phyloP scores from a whole-genome alignment of 2,888 invertebrate genomes.

The Loripinus fragilis region DNA sequence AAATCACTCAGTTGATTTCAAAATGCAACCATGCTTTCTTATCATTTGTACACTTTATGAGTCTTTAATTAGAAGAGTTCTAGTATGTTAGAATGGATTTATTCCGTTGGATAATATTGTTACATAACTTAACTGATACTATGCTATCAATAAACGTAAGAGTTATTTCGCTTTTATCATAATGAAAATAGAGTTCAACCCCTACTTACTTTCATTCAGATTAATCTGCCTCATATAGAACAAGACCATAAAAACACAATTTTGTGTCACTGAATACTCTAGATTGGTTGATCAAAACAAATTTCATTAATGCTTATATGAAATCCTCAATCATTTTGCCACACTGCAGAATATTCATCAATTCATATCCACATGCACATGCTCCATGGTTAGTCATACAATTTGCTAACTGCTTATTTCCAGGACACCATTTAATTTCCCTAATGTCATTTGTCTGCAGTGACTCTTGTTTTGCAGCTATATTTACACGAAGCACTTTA shows the following conservation, averaged over 20 bases:
- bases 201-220: too few relatives aligned
- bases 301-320: background rate
- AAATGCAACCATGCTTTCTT: too few relatives aligned
- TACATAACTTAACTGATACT: too few relatives aligned
- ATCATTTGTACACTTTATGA: too few relatives aligned
- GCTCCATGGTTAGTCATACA: conserved; percentile 7
- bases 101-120: too few relatives aligned
- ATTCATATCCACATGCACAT: background rate
- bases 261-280: background rate
- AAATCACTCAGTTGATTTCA: too few relatives aligned
- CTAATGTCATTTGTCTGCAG: background rate
- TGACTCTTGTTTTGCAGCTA: conserved; percentile 34
- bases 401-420: background rate
- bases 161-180: too few relatives aligned
- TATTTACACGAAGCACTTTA: conserved; percentile 44
- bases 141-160: too few relatives aligned
- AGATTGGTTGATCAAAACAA: background rate
- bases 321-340: background rate
- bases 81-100: too few relatives aligned
- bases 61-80: too few relatives aligned
- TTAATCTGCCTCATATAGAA: conserved; percentile 2
- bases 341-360: background rate
- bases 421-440: conserved; percentile 5
- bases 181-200: too few relatives aligned
- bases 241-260: background rate